phyloP scores from a whole-genome alignment of 2,888 invertebrate genomes.

The Eristalinus sepulchralis region DNA sequence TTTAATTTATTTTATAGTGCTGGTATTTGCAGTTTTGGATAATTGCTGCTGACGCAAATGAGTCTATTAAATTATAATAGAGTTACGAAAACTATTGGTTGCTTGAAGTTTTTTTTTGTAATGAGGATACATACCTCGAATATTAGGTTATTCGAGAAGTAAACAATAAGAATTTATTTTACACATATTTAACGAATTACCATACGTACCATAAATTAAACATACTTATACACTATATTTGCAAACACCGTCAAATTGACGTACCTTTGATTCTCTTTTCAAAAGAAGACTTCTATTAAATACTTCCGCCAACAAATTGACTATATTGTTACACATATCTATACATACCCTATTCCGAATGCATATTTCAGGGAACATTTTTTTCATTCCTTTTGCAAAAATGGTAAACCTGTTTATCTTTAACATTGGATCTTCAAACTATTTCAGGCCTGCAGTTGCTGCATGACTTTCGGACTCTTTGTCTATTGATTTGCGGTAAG shows the following conservation, averaged over 20 bases:
- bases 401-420: slow-evolving; percentile 36
- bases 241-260: background rate
- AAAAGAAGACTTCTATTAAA: background rate
- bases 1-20: too few species aligned
- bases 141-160: too few species aligned
- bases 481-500: slow-evolving; percentile 57
- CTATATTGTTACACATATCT: background rate
- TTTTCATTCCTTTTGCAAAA: slow-evolving; percentile 18
- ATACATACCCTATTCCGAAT: background rate
- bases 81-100: too few species aligned
- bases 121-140: too few species aligned
- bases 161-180: too few species aligned
- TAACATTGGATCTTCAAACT: slow-evolving; percentile 21
- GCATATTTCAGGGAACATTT: background rate
- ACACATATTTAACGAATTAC: too few species aligned
- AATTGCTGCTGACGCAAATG: too few species aligned
- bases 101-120: too few species aligned
- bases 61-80: too few species aligned
- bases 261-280: background rate
- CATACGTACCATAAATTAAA: too few species aligned
- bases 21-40: too few species aligned
- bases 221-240: too few species aligned
- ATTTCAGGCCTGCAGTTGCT: slow-evolving; percentile 25
- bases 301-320: background rate
- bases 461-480: slow-evolving; percentile 51